Base-by-base conservation (phyloP, 2,113 vertebrate species). In the Lathamus discolor region DNA sequence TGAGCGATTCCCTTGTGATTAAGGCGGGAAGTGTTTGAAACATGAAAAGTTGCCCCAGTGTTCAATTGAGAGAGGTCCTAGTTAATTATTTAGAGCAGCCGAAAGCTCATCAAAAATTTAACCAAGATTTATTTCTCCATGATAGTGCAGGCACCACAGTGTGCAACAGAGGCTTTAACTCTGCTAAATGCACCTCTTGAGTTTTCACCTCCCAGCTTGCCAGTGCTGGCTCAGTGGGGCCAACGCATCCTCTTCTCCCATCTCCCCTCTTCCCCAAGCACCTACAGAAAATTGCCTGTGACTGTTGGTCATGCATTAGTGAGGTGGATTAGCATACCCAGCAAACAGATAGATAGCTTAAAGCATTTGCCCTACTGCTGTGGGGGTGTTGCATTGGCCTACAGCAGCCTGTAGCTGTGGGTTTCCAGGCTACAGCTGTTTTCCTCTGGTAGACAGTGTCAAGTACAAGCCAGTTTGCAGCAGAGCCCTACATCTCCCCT, bases 81-180 rank as follows among this genome's bases (percentile, higher is more conserved):
- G 8, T 96, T 92, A 97, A 96, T 97, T 94, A 97, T 96, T 96
- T 92, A 96, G 24, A 89, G 80, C 88, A 97, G 86, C 63, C 12
- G 9, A 97, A 97, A 93, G 89, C 86, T 97, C 93, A 96, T 97
- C 18, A 96, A 96, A 97, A 96, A 96, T 96, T 96, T 94, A 97
- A 80, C 76, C 67, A 29, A 92, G 94, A 93, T 94, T n/a, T 93
- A 94, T 95, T 93, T 95, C 92, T 73, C 80, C 1, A 0, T 74
- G 91, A 73, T 82, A 67, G 83, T 83, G 63, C 54, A 66, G 85
- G 80, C 91, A 93, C 55, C 64, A 66, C 73, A 72, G 67, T 25
- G 92, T 75, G 80, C 69, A 86, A 82, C 16, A 41, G 95, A 93
- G 57, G 78, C 73, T 90, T 92, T 93, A 70, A 66, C 76, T 95